Percentiles rank a stretch among this genome's conserved stretches.
These are phyloP conservation scores for Tylochromis polylepis DNA, from an alignment of 2,113 vertebrate species.

Conservation along the genomic window DNA sequence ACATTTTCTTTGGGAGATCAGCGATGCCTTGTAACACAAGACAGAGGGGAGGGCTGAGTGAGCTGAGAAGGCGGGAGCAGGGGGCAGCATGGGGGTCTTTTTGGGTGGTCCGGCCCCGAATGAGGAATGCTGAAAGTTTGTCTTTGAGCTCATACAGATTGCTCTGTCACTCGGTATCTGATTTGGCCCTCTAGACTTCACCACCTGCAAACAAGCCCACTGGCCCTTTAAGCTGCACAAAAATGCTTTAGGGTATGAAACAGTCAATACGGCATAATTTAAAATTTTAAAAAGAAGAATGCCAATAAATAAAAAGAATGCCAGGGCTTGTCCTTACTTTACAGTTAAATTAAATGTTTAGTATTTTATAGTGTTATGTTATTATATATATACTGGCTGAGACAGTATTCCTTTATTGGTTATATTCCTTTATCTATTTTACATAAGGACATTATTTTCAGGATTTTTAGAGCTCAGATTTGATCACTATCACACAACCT, in stretches of 20 bases:
- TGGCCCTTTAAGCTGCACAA: neutral
- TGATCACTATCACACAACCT: neutral
- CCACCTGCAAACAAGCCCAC: neutral
- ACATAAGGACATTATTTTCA: neutral
- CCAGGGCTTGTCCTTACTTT: neutral
- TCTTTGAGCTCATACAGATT: slow-evolving; percentile 48
- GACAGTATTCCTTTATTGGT: neutral
- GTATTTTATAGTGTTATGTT: neutral
- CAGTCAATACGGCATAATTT: neutral
- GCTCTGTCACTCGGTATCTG: slow-evolving; percentile 33
- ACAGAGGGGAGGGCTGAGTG: slow-evolving; percentile 17
- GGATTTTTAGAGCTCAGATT: neutral
- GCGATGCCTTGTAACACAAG: slow-evolving; percentile 60
- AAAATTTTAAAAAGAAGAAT: neutral
- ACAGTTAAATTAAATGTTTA: neutral
- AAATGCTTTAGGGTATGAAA: neutral
- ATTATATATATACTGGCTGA: neutral
- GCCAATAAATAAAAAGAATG: neutral
- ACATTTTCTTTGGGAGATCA: slow-evolving; percentile 58
- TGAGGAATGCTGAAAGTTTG: slow-evolving; percentile 53
- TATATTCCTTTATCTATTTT: neutral
- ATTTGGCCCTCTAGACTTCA: neutral
- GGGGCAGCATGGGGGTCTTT: slow-evolving; percentile 25
- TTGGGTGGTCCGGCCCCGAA: slow-evolving; percentile 64
- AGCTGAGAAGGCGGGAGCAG: neutral